Evolutionary conservation across 2,888 invertebrate genomes (phyloP).

Genomic region (Aphidius colemani): DNA sequence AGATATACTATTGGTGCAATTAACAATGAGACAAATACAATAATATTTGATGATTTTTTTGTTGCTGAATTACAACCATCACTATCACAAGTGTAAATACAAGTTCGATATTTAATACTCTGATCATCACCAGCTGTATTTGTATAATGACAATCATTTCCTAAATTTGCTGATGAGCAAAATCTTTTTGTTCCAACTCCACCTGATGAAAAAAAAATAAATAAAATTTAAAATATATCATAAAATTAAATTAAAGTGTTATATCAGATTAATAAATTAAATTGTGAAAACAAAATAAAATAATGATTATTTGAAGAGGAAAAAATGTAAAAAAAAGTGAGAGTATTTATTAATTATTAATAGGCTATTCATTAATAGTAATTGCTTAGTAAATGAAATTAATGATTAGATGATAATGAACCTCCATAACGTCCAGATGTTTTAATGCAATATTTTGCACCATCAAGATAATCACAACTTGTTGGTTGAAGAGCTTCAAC

Average conservation of each 20-base stretch:
- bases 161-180: conserved; percentile 84
- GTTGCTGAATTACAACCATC: conserved; percentile 81
- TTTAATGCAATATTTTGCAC: conserved; percentile 85
- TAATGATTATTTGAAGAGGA: not conserved
- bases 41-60: conserved; percentile 27
- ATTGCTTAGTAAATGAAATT: not conserved
- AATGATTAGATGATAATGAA: conserved; percentile 35
- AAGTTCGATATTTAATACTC: conserved; percentile 80
- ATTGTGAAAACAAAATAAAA: too few species aligned
- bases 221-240: not conserved
- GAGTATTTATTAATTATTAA: not conserved
- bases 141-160: conserved; percentile 87
- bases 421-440: conserved; percentile 60
- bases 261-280: too few species aligned
- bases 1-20: conserved; percentile 14
- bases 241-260: too few species aligned
- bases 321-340: not conserved
- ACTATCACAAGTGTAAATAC: conserved; percentile 81
- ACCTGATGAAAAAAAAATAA: conserved; percentile 62
- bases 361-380: not conserved
- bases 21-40: conserved; percentile 8
- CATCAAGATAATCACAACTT: conserved; percentile 75
- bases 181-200: conserved; percentile 87
- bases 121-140: conserved; percentile 76
- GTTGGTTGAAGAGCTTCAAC: conserved; percentile 66